phyloP scores from a whole-genome alignment of 2,113 vertebrate genomes.

The Eptatretus burgeri region DNA sequence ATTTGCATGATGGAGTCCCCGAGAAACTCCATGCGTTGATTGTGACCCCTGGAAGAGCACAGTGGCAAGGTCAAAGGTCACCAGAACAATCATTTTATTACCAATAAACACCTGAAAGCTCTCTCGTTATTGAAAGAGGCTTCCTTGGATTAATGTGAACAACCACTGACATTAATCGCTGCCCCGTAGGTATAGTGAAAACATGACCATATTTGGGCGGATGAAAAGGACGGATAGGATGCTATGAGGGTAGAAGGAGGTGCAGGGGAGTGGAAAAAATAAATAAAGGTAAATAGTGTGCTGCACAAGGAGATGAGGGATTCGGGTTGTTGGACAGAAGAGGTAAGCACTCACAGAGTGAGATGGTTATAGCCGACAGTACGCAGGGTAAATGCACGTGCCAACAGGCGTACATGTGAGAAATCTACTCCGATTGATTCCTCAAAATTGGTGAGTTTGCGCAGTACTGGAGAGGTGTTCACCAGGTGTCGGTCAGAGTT shows the following conservation, averaged over 20 bases:
- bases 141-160: no score
- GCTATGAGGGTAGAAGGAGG: no score
- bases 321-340: not conserved
- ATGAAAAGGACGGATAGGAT: no score
- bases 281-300: no score
- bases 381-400: constrained; percentile 68
- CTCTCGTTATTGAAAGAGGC: no score
- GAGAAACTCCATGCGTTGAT: constrained; percentile 98
- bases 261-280: no score
- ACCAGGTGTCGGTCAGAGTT: constrained; percentile 75
- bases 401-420: constrained; percentile 65
- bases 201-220: no score
- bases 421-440: constrained; percentile 64
- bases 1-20: constrained; percentile 98
- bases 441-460: constrained; percentile 74
- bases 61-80: not conserved
- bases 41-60: constrained; percentile 48
- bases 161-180: no score
- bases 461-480: constrained; percentile 82
- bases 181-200: no score
- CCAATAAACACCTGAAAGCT: no score
- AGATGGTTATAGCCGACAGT: constrained; percentile 97
- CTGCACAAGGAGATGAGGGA: not conserved
- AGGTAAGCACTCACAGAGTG: constrained; percentile 47
- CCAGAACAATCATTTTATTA: no score